These are phyloP conservation scores for Eupleurogrammus muticus DNA, from an alignment of 2,797 vertebrate genomes.

Conservation along the genomic window DNA sequence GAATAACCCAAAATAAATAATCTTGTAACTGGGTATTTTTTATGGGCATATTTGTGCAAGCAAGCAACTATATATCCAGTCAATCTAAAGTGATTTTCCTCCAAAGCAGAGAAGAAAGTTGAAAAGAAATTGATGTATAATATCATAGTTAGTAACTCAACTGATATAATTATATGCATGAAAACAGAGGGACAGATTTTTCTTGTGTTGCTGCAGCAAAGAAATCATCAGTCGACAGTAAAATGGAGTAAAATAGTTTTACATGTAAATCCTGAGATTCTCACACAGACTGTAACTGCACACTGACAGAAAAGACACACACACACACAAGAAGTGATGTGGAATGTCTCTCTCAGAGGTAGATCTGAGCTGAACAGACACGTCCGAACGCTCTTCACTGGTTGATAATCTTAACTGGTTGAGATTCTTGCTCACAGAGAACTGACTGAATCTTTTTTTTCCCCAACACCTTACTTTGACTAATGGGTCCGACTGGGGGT, in stretches of 20 bases:
- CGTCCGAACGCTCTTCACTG: no score
- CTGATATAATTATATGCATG: no score
- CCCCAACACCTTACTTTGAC: constrained; percentile 6
- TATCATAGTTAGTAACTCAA: no score
- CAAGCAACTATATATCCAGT: no score
- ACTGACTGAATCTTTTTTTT: constrained; percentile 27
- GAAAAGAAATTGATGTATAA: no score
- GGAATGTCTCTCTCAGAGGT: neutral
- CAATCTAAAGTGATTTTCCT: no score
- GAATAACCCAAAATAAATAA: no score
- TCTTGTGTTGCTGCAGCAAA: neutral
- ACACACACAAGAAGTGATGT: neutral
- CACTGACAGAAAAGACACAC: neutral
- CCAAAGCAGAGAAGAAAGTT: no score
- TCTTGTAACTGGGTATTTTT: no score
- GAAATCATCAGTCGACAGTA: neutral
- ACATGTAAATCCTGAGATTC: neutral
- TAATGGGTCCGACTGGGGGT: neutral
- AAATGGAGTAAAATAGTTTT: neutral
- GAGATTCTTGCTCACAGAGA: constrained; percentile 13
- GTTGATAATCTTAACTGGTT: no score
- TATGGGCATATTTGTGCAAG: no score
- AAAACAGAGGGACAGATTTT: neutral
- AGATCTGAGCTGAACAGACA: constrained; percentile 19
- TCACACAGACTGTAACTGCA: neutral